Conservation (phyloP, 2,113 vertebrate species). For the Chaenogobius annularis region DNA sequence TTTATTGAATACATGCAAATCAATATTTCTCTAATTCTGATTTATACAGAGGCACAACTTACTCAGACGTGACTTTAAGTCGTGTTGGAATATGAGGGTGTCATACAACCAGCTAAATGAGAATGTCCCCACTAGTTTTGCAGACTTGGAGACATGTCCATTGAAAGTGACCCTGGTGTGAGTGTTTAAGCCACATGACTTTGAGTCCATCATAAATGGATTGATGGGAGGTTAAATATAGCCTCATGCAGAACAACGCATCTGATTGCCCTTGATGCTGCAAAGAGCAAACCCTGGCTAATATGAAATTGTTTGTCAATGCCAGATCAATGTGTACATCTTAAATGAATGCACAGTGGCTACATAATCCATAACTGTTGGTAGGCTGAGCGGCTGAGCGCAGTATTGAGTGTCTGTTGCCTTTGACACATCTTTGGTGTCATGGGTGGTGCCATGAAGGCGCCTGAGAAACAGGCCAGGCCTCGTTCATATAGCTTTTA, state of each 20-base stretch:
- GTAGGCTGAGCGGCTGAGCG: constrained; percentile 36
- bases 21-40: constrained; percentile 59
- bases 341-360: constrained; percentile 55
- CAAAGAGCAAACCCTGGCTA: constrained; percentile 59
- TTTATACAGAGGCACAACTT: constrained; percentile 58
- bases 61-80: constrained; percentile 30
- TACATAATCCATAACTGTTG: constrained; percentile 62
- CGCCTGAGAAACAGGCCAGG: constrained; percentile 63
- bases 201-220: constrained; percentile 52
- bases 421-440: constrained; percentile 77
- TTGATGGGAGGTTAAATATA: constrained; percentile 66
- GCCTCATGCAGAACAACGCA: constrained; percentile 43
- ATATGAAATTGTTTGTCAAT: constrained; percentile 70
- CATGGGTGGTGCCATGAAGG: constrained; percentile 70
- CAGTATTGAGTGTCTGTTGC: constrained; percentile 70
- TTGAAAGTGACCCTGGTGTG: constrained; percentile 38
- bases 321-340: constrained; percentile 70
- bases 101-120: constrained; percentile 27
- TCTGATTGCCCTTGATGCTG: constrained; percentile 70
- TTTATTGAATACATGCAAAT: constrained; percentile 60
- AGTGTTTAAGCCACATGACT: constrained; percentile 47
- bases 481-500: constrained; percentile 65
- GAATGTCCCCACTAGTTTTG: neutral
- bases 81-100: constrained; percentile 27
- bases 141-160: neutral